Base-by-base conservation (phyloP, 2,888 invertebrate species). In the Drosophila niveifrons region DNA sequence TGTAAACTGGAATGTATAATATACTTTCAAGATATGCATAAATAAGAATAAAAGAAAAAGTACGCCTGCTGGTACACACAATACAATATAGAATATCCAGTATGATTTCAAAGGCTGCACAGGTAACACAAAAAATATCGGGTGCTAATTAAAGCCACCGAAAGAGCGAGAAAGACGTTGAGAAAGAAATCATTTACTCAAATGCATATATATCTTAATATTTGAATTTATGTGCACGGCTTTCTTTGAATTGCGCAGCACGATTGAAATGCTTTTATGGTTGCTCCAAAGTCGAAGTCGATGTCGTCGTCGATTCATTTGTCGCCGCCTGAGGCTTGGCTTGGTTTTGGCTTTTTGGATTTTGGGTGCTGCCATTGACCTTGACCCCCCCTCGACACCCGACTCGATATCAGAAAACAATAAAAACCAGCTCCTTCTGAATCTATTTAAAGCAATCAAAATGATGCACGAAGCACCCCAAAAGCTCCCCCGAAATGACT, bases 171-270 rank as follows among this genome's bases (percentile, higher is more conserved):
- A 23, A 6, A n/a, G 48, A 18, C 29, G 17, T 28, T 28, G 31
- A 47, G n/a, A 43, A 53, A 41, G 43, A 47, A 74, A 73, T 59
- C 73, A 73, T 74, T 72, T 74, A 53, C 44, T 56, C 68, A 53
- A 57, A 68, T 65, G 53, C 62, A 55, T 17, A 51, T 15, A 34
- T 71, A 57, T 61, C 43, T 50, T 48, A 47, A 43, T 69, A 74
- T 66, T 50, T 70, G 66, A 78, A 83, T 80, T 80, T 74, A 83
- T 83, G 76, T 82, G 65, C 67, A 70, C 72, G 85, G 80, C 85
- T 82, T 83, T 87, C 83, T 87, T 83, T 78, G 80, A 80, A 85
- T 85, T 82, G 78, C 87, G 81, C 81, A 78, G 71, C 76, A 36
- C 53, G 46, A 69, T 17, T 52, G 58, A 59, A 61, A 67, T 78